Base-by-base conservation (phyloP, 2,888 invertebrate genomes). In the Cheilosia vernalis region DNA sequence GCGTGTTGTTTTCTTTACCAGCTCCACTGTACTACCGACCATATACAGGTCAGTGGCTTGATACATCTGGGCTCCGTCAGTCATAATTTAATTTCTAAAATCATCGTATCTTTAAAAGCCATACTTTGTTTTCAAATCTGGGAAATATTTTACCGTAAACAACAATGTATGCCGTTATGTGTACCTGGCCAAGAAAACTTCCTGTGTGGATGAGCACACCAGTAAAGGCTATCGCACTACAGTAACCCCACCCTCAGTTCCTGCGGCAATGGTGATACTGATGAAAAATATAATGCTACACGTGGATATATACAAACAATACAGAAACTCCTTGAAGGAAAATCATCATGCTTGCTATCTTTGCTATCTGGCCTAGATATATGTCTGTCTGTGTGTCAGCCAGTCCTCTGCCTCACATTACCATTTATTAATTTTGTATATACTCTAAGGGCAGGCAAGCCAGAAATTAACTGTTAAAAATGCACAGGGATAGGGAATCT, bases 101-200 rank as follows among this genome's bases (percentile, higher is more conserved):
- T 37, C 37, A 13, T 30, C 30, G 6, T 9, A 30, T 30, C 40
- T 42, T 13, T 37, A n/a, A 13, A 33, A 61, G n/a, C n/a, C 9
- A 19, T 55, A 37, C 64, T 17, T 7, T 13, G 6, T 33, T n/a
- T 19, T 24, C 15, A 21, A 64, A 56, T 55, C 47, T 56, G 47
- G 56, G 13, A 63, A 64, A 73, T 56, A 55, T 64, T 64, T 56
- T 64, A 64, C 73, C 64, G 47, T 73, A 55, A 64, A 64, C 73
- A 73, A 55, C 73, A 56, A 55, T 40, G 74, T 47, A 15, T n/a
- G 6, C 33, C 1, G 5, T 10, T 73, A 64, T 73, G 55, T 55
- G 47, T 64, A 64, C 64, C 64, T 73, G 73, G 27, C 55, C 44
- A 47, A 73, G 73, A 55, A 61, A 63, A 56, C 47, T 64, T 63